phyloP scores from a whole-genome alignment of 2,797 vertebrate genomes.

The Poecilia gillii region DNA sequence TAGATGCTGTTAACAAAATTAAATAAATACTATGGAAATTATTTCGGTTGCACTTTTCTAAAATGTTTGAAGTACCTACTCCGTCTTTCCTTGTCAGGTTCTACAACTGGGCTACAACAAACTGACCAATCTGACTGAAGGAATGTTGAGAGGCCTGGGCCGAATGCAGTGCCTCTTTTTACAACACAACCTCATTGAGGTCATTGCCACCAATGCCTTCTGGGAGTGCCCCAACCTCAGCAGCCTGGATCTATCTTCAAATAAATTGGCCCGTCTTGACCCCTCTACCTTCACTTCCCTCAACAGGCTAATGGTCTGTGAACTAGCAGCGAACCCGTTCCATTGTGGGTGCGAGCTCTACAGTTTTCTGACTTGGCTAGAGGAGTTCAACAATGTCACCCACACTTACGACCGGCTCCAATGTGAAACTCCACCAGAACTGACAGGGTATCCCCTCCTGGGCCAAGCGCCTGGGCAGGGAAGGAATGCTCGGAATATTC shows the following conservation, averaged over 20 bases:
- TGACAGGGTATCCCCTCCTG: constrained; percentile 90
- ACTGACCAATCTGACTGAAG: constrained; percentile 95
- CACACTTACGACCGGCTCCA: constrained; percentile 97
- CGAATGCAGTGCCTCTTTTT: constrained; percentile 96
- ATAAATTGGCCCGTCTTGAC: constrained; percentile 92
- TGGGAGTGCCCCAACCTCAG: constrained; percentile 95
- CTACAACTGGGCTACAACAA: constrained; percentile 98
- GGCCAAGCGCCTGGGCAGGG: constrained; percentile 86
- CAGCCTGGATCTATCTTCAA: constrained; percentile 97
- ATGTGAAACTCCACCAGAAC: constrained; percentile 93
- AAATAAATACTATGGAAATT: neutral
- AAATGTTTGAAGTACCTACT: neutral
- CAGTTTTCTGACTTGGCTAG: constrained; percentile 93
- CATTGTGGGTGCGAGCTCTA: constrained; percentile 96
- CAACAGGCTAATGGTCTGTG: constrained; percentile 92
- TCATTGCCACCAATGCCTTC: constrained; percentile 92
- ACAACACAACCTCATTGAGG: constrained; percentile 97
- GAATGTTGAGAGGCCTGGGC: constrained; percentile 94
- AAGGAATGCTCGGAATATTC: constrained; percentile 90
- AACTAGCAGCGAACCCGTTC: constrained; percentile 96
- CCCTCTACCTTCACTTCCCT: constrained; percentile 90
- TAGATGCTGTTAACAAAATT: neutral
- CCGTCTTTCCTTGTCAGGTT: constrained; percentile 68
- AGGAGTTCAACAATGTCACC: constrained; percentile 95
- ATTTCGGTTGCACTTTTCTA: neutral